Percentiles rank a stretch among this genome's conserved stretches.
Evolutionary conservation across 2,797 vertebrate species (phyloP).

Genomic region (Rallus crepitans): DNA sequence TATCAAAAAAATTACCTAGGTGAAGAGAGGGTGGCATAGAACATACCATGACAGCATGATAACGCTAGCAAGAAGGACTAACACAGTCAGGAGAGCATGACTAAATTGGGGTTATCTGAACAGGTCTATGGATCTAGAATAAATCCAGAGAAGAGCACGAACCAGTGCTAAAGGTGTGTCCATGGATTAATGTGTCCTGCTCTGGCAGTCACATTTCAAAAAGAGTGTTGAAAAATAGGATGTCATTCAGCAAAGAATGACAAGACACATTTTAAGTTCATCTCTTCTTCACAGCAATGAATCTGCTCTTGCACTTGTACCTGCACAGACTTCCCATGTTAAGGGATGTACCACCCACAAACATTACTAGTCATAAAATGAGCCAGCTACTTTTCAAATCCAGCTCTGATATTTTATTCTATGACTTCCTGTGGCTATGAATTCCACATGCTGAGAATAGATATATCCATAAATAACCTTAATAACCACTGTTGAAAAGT

Average conservation of each 20-base stretch:
- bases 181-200: background rate
- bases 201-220: background rate
- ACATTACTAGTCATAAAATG: constrained; percentile 22
- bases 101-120: background rate
- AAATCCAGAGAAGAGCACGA: background rate
- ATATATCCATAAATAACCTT: constrained; percentile 40
- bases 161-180: background rate
- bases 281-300: background rate
- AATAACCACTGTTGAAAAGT: constrained; percentile 15
- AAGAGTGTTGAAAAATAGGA: background rate
- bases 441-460: constrained; percentile 19
- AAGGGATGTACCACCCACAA: constrained; percentile 5
- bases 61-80: background rate
- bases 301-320: background rate
- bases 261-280: background rate
- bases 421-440: constrained; percentile 1
- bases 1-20: background rate
- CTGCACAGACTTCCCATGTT: background rate
- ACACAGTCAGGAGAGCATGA: background rate
- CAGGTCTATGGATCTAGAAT: background rate
- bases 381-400: constrained; percentile 43
- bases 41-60: background rate
- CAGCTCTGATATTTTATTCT: constrained; percentile 29
- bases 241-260: background rate
- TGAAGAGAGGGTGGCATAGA: background rate